Base-by-base conservation (phyloP, 2,113 vertebrate genomes). In the Peromyscus polionotus region DNA sequence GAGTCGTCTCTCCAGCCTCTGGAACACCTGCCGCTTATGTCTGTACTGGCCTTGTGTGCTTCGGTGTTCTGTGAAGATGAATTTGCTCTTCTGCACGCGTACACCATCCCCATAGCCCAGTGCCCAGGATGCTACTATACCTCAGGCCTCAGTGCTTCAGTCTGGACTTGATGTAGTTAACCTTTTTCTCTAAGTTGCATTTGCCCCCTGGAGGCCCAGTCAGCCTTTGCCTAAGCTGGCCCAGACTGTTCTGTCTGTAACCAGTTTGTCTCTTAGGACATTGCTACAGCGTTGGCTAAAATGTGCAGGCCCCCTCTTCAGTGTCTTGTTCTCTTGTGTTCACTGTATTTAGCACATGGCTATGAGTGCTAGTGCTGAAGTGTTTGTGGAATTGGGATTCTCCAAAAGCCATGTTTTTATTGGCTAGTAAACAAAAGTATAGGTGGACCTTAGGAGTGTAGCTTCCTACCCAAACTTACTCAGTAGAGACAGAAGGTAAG, bases 141-240 rank as follows among this genome's bases (percentile, higher is more conserved):
- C 68, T n/a, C 36, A n/a, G 0, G 0, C 33, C 5, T 20, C 90
- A 16, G n/a, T 17, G 31, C 17, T 17, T 88, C 59, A 94, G 81
- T 45, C 77, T 86, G 36, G 72, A 91, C 89, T 96, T 81, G 59
- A 24, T 45, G 19, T 7, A 16, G 14, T 20, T n/a, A 13, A 13
- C 31, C 70, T 87, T 86, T 84, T 75, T 51, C 28, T 80, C 70
- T 86, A 39, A 75, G 63, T 45, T 91, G 7, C 80, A 79, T 88
- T 84, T 96, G 88, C 22, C 59, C 70, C 88, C 63, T 61, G 36
- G 48, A 97, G 45, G 81, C 51, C 89, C 31, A 88, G 81, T 79
- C 70, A 79, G 76, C 61, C 42, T 76, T 95, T 91, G 31, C n/a
- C 70, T 12, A 51, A 80, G 19, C 57, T 67, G 36, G 39, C 77